Evolutionary conservation across 2,113 vertebrate genomes (phyloP).

Genomic region (Prolemur simus): DNA sequence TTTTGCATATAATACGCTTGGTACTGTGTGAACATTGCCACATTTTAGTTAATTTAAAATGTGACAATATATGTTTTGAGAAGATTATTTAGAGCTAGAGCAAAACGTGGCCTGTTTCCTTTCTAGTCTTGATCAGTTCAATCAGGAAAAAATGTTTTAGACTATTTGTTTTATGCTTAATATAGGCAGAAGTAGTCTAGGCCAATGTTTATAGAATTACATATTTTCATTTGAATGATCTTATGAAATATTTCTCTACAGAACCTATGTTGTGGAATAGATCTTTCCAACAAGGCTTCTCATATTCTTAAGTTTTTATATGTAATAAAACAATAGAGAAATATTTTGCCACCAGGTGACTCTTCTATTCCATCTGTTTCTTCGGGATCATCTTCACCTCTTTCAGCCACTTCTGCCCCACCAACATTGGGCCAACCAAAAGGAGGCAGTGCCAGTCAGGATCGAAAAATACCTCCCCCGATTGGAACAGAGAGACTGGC

Average conservation of each 20-base stretch:
- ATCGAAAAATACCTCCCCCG: slow-evolving; percentile 97
- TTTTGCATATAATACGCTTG: slow-evolving; percentile 19
- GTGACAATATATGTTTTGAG: slow-evolving; percentile 24
- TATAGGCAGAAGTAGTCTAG: slow-evolving; percentile 10
- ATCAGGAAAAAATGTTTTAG: neutral
- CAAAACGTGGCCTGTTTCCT: neutral
- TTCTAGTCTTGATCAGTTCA: slow-evolving; percentile 55
- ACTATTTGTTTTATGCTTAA: slow-evolving; percentile 6
- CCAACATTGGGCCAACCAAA: slow-evolving; percentile 92
- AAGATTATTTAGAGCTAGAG: slow-evolving; percentile 46
- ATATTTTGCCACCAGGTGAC: slow-evolving; percentile 92
- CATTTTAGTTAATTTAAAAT: slow-evolving; percentile 48
- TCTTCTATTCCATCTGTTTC: slow-evolving; percentile 95
- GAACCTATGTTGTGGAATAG: slow-evolving; percentile 58
- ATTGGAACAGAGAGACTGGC: slow-evolving; percentile 97
- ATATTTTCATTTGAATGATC: slow-evolving; percentile 52
- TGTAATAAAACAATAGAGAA: slow-evolving; percentile 84
- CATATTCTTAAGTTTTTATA: slow-evolving; percentile 70
- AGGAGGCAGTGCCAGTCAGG: slow-evolving; percentile 87
- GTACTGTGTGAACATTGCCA: neutral
- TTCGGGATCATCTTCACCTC: slow-evolving; percentile 93
- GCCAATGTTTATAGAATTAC: slow-evolving; percentile 1
- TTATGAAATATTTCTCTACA: slow-evolving; percentile 62
- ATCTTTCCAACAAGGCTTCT: slow-evolving; percentile 71
- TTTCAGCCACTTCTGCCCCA: slow-evolving; percentile 92